A percentile compares a stretch with the other conserved stretches of the same genome.
These are phyloP conservation scores for Heliconius himera DNA, from an alignment of 1,140 invertebrate species.

Conservation along the genomic window DNA sequence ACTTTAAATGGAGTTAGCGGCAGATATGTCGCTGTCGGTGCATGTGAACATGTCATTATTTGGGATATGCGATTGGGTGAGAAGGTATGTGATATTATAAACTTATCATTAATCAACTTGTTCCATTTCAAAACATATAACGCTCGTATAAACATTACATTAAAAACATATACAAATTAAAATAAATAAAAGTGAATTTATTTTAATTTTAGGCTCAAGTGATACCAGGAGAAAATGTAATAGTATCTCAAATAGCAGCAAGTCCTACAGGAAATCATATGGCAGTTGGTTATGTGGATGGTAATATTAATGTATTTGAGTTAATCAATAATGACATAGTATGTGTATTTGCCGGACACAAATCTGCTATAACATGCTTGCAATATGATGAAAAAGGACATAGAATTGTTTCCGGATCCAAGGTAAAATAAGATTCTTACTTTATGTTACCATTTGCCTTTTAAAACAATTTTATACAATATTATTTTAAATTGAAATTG, in stretches of 20 bases:
- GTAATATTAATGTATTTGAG: slow-evolving; percentile 92
- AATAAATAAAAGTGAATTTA: too few relatives aligned
- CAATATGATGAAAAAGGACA: slow-evolving; percentile 91
- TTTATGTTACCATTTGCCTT: too few relatives aligned
- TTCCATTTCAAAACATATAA: background rate
- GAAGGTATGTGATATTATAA: slow-evolving; percentile 84
- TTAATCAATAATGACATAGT: slow-evolving; percentile 85
- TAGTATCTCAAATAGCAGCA: slow-evolving; percentile 87
- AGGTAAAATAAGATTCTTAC: slow-evolving; percentile 80
- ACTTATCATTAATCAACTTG: background rate
- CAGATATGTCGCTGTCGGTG: slow-evolving; percentile 92
- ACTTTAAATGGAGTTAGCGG: slow-evolving; percentile 88
- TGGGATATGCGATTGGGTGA: slow-evolving; percentile 96
- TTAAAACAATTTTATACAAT: too few relatives aligned
- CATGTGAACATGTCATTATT: slow-evolving; percentile 95
- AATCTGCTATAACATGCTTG: slow-evolving; percentile 91
- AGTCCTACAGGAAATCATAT: slow-evolving; percentile 89
- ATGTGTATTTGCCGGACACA: slow-evolving; percentile 94
- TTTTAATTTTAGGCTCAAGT: slow-evolving; percentile 88
- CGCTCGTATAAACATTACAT: too few relatives aligned
- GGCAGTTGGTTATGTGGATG: slow-evolving; percentile 96
- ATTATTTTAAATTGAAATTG: too few relatives aligned
- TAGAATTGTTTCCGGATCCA: slow-evolving; percentile 92
- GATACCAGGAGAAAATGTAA: slow-evolving; percentile 88
- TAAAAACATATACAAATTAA: too few relatives aligned